Percentiles rank a stretch among this genome's conserved stretches.
Conservation (phyloP, 2,888 invertebrate genomes). For the Margaritifera margaritifera region DNA sequence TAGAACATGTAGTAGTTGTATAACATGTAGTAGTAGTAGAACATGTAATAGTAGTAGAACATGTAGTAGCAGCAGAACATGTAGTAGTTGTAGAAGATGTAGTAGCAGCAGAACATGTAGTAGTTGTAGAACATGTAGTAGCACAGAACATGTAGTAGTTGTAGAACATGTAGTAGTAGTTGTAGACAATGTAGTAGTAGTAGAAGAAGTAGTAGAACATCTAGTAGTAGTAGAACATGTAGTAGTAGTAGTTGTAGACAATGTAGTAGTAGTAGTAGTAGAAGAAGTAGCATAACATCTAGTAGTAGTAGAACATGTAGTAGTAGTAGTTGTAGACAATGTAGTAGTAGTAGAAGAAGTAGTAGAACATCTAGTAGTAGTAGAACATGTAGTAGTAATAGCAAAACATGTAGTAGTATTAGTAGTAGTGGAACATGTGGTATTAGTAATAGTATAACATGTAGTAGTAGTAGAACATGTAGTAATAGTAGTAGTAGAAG, state of each 20-base stretch:
- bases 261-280: constrained; percentile 6
- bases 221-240: neutral
- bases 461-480: constrained; percentile 4
- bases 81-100: constrained; percentile 5
- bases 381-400: constrained; percentile 7
- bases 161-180: too few species aligned
- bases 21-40: constrained; percentile 1
- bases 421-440: neutral
- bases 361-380: constrained; percentile 5
- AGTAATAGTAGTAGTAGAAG: constrained; percentile 9
- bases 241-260: constrained; percentile 6
- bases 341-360: constrained; percentile 7
- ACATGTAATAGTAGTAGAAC: neutral
- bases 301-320: neutral
- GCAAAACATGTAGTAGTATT: neutral
- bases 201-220: too few species aligned
- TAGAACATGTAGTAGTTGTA: constrained; percentile 1
- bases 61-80: constrained; percentile 5
- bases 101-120: neutral
- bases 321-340: neutral
- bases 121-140: too few species aligned
- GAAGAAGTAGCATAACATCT: constrained; percentile 1
- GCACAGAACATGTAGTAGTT: too few species aligned
- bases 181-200: too few species aligned
- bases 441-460: neutral